A percentile compares a stretch with the other conserved stretches of the same genome.
Conservation (phyloP, 1,140 invertebrate species). For the Copidosoma floridanum region DNA sequence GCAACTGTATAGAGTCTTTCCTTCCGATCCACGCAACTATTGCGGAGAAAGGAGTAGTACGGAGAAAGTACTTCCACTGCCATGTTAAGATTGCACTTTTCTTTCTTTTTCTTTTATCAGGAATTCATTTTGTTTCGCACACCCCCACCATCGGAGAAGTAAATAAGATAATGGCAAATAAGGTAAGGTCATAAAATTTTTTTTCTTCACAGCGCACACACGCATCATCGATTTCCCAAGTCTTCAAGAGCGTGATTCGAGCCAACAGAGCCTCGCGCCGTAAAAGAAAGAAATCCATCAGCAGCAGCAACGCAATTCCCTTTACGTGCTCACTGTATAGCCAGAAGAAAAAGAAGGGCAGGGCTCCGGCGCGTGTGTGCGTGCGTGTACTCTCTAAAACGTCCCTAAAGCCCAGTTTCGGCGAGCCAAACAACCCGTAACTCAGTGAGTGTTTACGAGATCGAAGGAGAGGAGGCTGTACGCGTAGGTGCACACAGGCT, state of each 20-base stretch:
- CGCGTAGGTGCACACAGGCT: not conserved
- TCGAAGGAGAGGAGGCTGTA: conserved; percentile 14
- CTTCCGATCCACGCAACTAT: too few species aligned
- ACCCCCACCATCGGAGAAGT: too few species aligned
- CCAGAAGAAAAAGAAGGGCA: not conserved
- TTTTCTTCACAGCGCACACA: not conserved
- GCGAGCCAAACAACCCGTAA: conserved; percentile 51
- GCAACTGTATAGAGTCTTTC: too few species aligned
- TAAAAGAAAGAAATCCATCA: conserved; percentile 14
- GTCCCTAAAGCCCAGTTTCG: conserved; percentile 42
- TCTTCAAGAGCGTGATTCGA: not conserved
- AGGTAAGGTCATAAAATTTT: conserved; percentile 5
- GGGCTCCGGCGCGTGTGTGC: not conserved
- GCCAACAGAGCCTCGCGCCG: not conserved
- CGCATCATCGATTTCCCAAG: not conserved
- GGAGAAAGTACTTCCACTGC: too few species aligned
- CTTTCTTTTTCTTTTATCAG: too few species aligned
- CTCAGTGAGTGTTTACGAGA: conserved; percentile 53
- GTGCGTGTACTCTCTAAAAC: conserved; percentile 28
- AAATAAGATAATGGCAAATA: too few species aligned
- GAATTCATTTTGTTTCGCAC: too few species aligned
- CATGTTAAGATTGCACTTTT: too few species aligned
- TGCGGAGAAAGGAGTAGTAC: too few species aligned
- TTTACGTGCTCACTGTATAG: not conserved
- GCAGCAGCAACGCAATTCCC: not conserved